Percentiles rank a stretch among this genome's conserved stretches.
These are phyloP conservation scores for Brenthis hecate DNA, from an alignment of 2,888 invertebrate species.

Conservation along the genomic window DNA sequence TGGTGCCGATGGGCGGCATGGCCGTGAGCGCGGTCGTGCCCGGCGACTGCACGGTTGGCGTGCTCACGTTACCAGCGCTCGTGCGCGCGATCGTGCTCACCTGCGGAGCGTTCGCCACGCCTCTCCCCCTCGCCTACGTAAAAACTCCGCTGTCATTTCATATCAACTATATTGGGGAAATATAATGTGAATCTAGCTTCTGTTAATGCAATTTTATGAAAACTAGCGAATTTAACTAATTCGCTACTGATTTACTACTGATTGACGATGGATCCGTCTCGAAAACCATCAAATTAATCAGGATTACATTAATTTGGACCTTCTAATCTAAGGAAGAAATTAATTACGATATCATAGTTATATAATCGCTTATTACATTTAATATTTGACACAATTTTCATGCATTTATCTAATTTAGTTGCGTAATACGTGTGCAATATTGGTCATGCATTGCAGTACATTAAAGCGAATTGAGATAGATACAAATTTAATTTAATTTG, in stretches of 20 bases:
- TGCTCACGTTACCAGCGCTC: slow-evolving; percentile 83
- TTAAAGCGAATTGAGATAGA: slow-evolving; percentile 55
- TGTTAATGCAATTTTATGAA: slow-evolving; percentile 30
- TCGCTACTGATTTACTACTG: slow-evolving; percentile 31
- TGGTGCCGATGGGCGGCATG: slow-evolving; percentile 47
- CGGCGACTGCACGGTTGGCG: slow-evolving; percentile 65
- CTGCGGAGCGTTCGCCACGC: slow-evolving; percentile 72
- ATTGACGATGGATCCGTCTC: slow-evolving; percentile 25
- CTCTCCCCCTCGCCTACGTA: slow-evolving; percentile 78
- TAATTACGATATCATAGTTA: slow-evolving; percentile 2
- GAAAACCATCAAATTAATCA: slow-evolving; percentile 25
- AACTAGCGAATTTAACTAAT: slow-evolving; percentile 36
- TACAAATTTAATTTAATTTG: slow-evolving; percentile 17
- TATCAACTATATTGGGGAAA: not conserved
- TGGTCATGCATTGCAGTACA: slow-evolving; percentile 68
- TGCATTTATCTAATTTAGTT: slow-evolving; percentile 32
- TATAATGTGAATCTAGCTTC: slow-evolving; percentile 32
- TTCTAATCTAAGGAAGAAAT: slow-evolving; percentile 27
- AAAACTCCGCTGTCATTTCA: slow-evolving; percentile 12
- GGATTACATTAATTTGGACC: slow-evolving; percentile 6
- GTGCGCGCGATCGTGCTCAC: slow-evolving; percentile 83
- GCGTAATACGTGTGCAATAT: slow-evolving; percentile 47
- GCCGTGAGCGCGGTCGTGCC: slow-evolving; percentile 45
- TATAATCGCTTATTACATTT: not conserved
- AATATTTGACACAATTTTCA: slow-evolving; percentile 23